phyloP scores from a whole-genome alignment of 2,797 vertebrate species.

The Pseudotriccus pelzelni region DNA sequence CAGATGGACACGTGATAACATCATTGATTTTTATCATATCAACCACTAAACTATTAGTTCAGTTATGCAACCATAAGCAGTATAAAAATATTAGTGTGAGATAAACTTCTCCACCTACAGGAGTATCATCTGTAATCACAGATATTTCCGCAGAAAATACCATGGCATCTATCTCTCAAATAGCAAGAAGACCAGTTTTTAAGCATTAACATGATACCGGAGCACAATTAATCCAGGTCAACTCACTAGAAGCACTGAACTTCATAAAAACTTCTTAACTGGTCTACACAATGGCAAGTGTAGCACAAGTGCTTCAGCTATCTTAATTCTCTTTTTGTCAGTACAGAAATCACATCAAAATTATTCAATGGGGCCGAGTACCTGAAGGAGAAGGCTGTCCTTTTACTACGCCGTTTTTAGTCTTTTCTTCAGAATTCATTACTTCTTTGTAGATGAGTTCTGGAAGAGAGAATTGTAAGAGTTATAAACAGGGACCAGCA shows the following conservation, averaged over 20 bases:
- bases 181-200: background rate
- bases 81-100: background rate
- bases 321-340: background rate
- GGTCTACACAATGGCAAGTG: background rate
- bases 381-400: constrained; percentile 99
- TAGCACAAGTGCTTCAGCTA: background rate
- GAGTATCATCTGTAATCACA: background rate
- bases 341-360: background rate
- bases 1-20: background rate
- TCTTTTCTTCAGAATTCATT: constrained; percentile 99
- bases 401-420: constrained; percentile 99
- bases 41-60: background rate
- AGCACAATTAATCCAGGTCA: background rate
- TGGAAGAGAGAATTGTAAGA: constrained; percentile 67
- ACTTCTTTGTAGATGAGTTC: constrained; percentile 99
- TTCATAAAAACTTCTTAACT: background rate
- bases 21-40: background rate
- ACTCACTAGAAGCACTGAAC: background rate
- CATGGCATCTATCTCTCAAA: background rate
- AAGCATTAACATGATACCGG: background rate
- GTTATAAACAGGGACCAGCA: background rate
- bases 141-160: background rate
- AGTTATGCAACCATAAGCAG: background rate
- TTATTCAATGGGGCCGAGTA: constrained; percentile 85
- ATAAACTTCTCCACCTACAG: background rate